Conservation (phyloP, 2,797 vertebrate genomes). For the Sebastes hubbsi region DNA sequence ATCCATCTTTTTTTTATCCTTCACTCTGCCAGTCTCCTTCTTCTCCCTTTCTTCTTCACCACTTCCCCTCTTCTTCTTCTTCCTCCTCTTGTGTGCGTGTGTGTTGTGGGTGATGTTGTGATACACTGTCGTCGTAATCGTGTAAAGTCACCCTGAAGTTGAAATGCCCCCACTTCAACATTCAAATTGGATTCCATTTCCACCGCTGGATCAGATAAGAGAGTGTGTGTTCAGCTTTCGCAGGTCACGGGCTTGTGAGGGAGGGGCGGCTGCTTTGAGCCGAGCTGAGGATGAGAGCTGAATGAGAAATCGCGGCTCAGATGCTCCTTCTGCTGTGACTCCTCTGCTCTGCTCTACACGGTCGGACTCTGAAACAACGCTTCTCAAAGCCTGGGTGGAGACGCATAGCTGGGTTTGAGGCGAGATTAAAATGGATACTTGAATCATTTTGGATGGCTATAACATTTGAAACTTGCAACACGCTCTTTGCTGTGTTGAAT, state of each 20-base stretch:
- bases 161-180: constrained; percentile 50
- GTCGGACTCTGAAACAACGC: constrained; percentile 12
- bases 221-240: constrained; percentile 40
- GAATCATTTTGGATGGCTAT: constrained; percentile 23
- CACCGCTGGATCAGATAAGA: constrained; percentile 55
- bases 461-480: not conserved
- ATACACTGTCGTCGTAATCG: not conserved
- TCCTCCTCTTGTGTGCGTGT: not conserved
- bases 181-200: constrained; percentile 50
- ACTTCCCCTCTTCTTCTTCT: not conserved
- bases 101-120: not conserved
- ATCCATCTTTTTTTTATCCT: not conserved
- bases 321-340: constrained; percentile 22
- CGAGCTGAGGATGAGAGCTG: constrained; percentile 36
- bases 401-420: constrained; percentile 37
- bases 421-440: constrained; percentile 28
- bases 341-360: not conserved
- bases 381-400: constrained; percentile 40
- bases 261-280: constrained; percentile 31
- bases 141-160: constrained; percentile 49
- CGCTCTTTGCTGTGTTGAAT: not conserved
- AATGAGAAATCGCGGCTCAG: constrained; percentile 50
- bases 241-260: constrained; percentile 41
- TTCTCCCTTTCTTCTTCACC: not conserved
- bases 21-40: not conserved